Conservation (phyloP, 1,140 invertebrate genomes). For the Asobara japonica region DNA sequence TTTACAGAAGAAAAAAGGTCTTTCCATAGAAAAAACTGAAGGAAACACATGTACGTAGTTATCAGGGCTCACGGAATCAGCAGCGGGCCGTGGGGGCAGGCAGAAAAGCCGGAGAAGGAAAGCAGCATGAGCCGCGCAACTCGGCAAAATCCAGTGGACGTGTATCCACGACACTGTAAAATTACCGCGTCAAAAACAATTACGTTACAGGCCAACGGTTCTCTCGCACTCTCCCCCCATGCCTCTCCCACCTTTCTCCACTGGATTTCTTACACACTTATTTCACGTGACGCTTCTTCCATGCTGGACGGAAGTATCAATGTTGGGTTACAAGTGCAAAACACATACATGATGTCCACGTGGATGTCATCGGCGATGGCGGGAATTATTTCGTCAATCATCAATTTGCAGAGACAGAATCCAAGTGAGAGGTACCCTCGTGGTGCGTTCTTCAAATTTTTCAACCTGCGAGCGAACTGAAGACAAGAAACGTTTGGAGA, state of each 20-base stretch:
- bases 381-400: too few relatives aligned
- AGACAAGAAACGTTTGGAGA: too few relatives aligned
- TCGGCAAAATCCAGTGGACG: slow-evolving; percentile 33
- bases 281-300: not conserved
- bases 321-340: not conserved
- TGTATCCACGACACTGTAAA: slow-evolving; percentile 67
- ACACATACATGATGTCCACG: not conserved
- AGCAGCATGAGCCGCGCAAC: not conserved
- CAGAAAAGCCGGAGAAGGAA: not conserved
- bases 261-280: not conserved
- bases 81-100: not conserved
- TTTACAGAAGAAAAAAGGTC: too few relatives aligned
- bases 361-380: not conserved
- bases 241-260: not conserved
- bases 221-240: not conserved
- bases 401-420: too few relatives aligned
- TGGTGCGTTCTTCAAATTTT: too few relatives aligned
- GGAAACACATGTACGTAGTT: slow-evolving; percentile 46
- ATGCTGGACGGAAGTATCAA: not conserved
- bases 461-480: too few relatives aligned
- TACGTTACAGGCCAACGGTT: slow-evolving; percentile 60
- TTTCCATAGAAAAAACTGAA: too few relatives aligned
- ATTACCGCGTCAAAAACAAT: slow-evolving; percentile 68
- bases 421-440: too few relatives aligned
- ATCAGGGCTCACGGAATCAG: slow-evolving; percentile 46